phyloP scores from a whole-genome alignment of 2,888 invertebrate species.

The Drosophila melanosoma region DNA sequence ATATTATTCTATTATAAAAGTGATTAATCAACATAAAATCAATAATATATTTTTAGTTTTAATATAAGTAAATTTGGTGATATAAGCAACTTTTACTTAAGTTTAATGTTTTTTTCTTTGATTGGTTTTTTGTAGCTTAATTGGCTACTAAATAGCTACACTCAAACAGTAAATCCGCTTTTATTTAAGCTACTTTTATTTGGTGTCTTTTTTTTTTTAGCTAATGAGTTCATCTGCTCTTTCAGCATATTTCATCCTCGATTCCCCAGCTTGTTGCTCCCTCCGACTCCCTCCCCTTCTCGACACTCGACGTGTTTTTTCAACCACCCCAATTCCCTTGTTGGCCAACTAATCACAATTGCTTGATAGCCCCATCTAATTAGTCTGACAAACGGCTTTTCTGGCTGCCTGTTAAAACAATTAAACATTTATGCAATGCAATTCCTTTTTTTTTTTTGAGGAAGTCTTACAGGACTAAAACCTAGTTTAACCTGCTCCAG shows the following conservation, averaged over 20 bases:
- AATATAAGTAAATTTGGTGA: neutral
- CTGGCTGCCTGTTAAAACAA: conserved; percentile 52
- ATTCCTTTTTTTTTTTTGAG: conserved; percentile 17
- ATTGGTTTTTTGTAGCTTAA: neutral
- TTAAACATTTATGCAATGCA: conserved; percentile 71
- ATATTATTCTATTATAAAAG: too few species aligned
- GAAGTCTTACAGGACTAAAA: conserved; percentile 10
- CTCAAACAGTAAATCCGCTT: neutral
- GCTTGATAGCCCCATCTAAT: conserved; percentile 55
- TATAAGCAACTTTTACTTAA: too few species aligned
- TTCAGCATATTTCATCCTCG: conserved; percentile 28
- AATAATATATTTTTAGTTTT: neutral
- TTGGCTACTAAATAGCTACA: neutral
- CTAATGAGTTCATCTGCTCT: conserved; percentile 17
- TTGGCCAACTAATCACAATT: conserved; percentile 39
- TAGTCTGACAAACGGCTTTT: conserved; percentile 61
- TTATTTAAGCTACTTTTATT: neutral
- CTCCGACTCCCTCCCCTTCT: neutral
- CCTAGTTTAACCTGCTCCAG: conserved; percentile 58
- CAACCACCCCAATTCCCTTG: neutral
- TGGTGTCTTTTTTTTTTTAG: conserved; percentile 6
- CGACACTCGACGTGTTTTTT: neutral
- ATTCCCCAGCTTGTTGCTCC: neutral
- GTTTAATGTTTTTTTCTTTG: too few species aligned
- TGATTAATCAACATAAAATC: neutral